Evolutionary conservation across 2,113 vertebrate genomes (phyloP).

Genomic region (Tachysurus fulvidraco): DNA sequence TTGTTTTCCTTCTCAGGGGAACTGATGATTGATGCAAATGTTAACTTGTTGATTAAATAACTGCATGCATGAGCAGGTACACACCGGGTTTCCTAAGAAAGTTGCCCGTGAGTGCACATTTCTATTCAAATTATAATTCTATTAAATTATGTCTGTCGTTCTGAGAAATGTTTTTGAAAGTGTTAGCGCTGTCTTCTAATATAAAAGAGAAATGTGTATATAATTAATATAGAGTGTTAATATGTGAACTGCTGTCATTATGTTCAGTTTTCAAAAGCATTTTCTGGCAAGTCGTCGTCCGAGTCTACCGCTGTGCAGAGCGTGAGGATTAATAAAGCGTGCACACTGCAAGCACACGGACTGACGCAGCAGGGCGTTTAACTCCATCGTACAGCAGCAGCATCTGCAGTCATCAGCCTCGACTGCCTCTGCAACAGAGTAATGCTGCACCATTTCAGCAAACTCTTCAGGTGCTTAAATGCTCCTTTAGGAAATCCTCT

Average conservation of each 20-base stretch:
- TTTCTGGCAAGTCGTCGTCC: neutral
- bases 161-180: neutral
- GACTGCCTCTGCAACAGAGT: neutral
- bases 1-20: no score
- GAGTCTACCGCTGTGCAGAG: neutral
- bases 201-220: neutral
- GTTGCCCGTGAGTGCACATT: neutral
- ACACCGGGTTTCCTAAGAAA: neutral
- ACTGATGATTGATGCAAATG: neutral
- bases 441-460: neutral
- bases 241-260: neutral
- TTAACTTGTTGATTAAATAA: neutral
- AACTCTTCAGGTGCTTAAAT: neutral
- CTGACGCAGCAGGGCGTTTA: neutral
- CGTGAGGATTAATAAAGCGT: neutral
- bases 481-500: neutral
- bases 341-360: neutral
- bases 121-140: neutral
- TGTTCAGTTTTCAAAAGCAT: neutral
- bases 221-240: conserved; percentile 21
- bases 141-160: neutral
- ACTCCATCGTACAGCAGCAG: neutral
- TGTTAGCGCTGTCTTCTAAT: neutral
- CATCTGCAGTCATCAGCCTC: conserved; percentile 14
- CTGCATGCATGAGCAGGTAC: neutral